Base-by-base conservation (phyloP, 2,113 vertebrate species). In the Dermatemys mawii region DNA sequence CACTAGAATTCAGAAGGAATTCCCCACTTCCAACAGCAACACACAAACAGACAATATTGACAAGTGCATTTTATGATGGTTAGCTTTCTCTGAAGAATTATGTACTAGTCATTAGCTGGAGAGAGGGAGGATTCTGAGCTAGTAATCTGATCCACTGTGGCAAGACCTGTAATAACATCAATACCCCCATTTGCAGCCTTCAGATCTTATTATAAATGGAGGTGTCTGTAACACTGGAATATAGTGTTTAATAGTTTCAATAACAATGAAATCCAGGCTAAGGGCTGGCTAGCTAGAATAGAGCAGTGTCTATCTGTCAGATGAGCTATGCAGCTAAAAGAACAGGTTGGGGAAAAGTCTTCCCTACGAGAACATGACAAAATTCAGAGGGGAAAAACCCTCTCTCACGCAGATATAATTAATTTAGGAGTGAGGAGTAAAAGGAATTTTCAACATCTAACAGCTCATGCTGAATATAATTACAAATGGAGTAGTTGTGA, bases 51-150 rank as follows among this genome's bases (percentile, higher is more conserved):
- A 76, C 11, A 63, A 2, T 8, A 10, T 8, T 27, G 57, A 16
- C 4, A n/a, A 29, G 63, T 11, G n/a, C 5, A 3, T 75, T 92
- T 87, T 7, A 24, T 46, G 63, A 32, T 44, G 6, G 53, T 11
- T 73, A 35, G 53, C 7, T 14, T 1, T 5, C 26, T 1, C 41
- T 76, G 26, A 76, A 46, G 73, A 76, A 46, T 46, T 46, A 4
- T 54, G 48, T 2, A 0, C 0, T 49, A 81, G 44, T 26, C 53
- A 44, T 6, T 1, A 0, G 0, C 22, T 53, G 1, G 19, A 38
- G 21, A 26, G 16, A 41, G 29, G 35, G 79, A 83, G 89, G 53
- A 86, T 78, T 84, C 44, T 2, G 21, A 82, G 80, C 81, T 86
- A 89, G 49, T 57, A 75, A 88, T 57, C 63, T 86, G 78, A 63